These are phyloP conservation scores for Pterobdella sp. DNA, from an alignment of 2,888 invertebrate species.

Conservation along the genomic window DNA sequence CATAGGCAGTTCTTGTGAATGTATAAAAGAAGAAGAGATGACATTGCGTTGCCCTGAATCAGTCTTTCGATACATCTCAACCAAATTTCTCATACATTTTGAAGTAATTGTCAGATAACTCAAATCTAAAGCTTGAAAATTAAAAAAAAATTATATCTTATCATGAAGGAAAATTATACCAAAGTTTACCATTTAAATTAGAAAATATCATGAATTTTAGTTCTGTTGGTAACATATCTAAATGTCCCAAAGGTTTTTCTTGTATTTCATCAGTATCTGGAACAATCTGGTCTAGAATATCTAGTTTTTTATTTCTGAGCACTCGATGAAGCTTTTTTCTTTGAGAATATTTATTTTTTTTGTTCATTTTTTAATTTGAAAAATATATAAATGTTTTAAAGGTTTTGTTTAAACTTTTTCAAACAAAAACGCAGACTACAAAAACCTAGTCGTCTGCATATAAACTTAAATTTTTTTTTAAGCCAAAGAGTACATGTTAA, in stretches of 20 bases:
- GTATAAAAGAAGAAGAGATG: slow-evolving; percentile 39
- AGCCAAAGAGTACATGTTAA: no score
- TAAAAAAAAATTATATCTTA: slow-evolving; percentile 7
- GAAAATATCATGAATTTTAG: slow-evolving; percentile 46
- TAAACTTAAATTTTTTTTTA: no score
- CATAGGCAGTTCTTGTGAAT: slow-evolving; percentile 39
- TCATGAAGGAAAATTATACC: neutral
- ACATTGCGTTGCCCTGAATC: slow-evolving; percentile 41
- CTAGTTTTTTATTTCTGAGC: slow-evolving; percentile 42
- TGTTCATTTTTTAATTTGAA: slow-evolving; percentile 24
- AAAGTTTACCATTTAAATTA: slow-evolving; percentile 43
- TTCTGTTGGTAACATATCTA: slow-evolving; percentile 47
- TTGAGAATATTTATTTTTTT: slow-evolving; percentile 31
- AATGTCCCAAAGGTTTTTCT: slow-evolving; percentile 44
- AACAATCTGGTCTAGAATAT: slow-evolving; percentile 30
- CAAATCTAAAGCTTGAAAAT: slow-evolving; percentile 46
- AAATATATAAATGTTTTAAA: neutral
- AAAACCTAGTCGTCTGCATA: no score
- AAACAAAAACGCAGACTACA: no score
- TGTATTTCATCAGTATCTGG: slow-evolving; percentile 15
- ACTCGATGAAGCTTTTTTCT: slow-evolving; percentile 47
- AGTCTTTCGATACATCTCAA: slow-evolving; percentile 46
- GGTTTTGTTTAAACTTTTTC: no score
- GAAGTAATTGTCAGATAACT: slow-evolving; percentile 49
- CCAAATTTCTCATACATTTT: slow-evolving; percentile 46